Evolutionary conservation across 2,797 vertebrate genomes (phyloP), one percentile per base, ranked within the genome.

Genomic region (Acipenser oxyrinchus): DNA sequence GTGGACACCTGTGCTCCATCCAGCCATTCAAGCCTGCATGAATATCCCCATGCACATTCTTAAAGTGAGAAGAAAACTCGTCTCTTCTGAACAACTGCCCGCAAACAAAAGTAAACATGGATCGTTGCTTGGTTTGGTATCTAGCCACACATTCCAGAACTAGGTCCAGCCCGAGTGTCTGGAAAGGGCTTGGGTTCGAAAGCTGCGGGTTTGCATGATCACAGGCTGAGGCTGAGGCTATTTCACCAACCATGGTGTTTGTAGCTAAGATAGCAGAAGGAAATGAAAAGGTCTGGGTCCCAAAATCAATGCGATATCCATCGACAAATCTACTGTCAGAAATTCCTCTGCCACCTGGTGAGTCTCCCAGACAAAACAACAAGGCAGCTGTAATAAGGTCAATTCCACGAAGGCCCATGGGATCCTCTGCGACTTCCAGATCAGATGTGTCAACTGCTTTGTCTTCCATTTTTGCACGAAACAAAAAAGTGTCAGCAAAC

Each of bases 71-170:
- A 0, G 94, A 95, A 83, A 99, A 99, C 79, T 99, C 97, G 49
- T 96, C 95, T 73, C 97, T 89, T 70, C 97, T 91, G 77, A 99
- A 99, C 77, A 99, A 81, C 78, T 99, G 97, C 71, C 97, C 97
- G 50, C 97, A 99, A 71, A 99, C 96, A 79, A 99, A 99, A 18
- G 97, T 99, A 92, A 99, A 99, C 97, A 99, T 99, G 74, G 96
- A 98, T 77, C 96, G 95, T 70, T 98, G 96, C 83, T 98, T 98
- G 66, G 95, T 96, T 80, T 98, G 96, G 88, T 99, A 98, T 79
- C 96, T 91, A 70, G 96, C 95, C 69, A 99, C 95, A 73, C 95
- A 99, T 82, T 99, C 97, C n/a, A 99, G 90, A 70, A 99, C 95
- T 76, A 99, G 89, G 83, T 99, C 96, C 78, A 99, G 86, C 37